A percentile compares a stretch with the other conserved stretches of the same genome.
phyloP scores from a whole-genome alignment of 2,113 vertebrate genomes.

The Neotoma lepida region DNA sequence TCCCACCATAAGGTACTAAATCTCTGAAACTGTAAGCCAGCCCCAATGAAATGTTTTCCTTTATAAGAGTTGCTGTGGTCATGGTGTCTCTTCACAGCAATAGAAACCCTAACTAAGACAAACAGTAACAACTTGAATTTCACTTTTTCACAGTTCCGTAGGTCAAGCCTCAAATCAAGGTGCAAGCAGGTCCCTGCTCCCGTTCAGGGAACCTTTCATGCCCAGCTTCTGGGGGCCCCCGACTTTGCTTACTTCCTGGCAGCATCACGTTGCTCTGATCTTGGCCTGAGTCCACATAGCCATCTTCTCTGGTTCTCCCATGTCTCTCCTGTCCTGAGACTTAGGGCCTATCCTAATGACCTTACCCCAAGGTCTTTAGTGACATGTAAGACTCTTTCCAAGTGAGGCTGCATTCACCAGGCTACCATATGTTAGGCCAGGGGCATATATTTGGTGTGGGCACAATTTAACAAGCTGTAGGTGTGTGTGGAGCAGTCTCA shows the following conservation, averaged over 20 bases:
- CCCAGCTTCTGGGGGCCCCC: fast-evolving
- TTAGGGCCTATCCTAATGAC: too few relatives aligned
- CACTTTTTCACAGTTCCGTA: not conserved
- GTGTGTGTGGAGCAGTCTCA: not conserved
- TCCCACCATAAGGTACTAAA: not conserved
- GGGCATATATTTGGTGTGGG: not conserved
- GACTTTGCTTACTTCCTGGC: too few relatives aligned
- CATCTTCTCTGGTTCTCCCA: not conserved
- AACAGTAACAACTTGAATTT: not conserved
- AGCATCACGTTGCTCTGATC: fast-evolving
- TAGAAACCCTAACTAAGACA: not conserved
- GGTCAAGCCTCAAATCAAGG: not conserved
- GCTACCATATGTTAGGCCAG: not conserved
- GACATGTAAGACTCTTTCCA: not conserved
- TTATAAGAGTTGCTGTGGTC: not conserved
- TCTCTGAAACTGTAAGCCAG: not conserved
- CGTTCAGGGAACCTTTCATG: fast-evolving
- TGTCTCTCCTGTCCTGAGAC: not conserved
- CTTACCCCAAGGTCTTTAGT: not conserved
- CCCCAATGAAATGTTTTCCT: not conserved
- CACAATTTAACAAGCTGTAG: not conserved
- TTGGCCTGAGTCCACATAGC: not conserved
- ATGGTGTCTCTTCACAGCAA: not conserved
- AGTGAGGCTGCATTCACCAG: not conserved
- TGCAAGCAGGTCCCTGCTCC: not conserved